Percentiles rank a stretch among this genome's conserved stretches.
Evolutionary conservation across 2,888 invertebrate species (phyloP).

Genomic region (Caenorhabditis sp.): DNA sequence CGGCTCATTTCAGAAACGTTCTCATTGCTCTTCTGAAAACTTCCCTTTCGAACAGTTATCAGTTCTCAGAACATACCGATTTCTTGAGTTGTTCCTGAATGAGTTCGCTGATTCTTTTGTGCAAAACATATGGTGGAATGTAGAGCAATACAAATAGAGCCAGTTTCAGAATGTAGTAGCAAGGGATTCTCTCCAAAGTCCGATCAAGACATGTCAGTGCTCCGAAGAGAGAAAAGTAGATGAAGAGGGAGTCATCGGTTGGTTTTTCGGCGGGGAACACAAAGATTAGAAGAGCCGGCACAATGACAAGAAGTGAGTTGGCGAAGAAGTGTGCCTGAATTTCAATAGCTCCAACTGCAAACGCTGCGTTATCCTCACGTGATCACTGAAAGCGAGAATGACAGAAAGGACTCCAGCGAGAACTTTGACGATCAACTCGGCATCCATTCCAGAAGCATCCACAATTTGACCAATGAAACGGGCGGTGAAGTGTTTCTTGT

Average conservation of each 20-base stretch:
- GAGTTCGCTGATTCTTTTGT: slow-evolving; percentile 27
- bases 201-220: slow-evolving; percentile 62
- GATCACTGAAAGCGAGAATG: slow-evolving; percentile 41
- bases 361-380: slow-evolving; percentile 23
- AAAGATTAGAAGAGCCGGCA: slow-evolving; percentile 62
- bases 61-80: slow-evolving; percentile 3
- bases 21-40: slow-evolving; percentile 34
- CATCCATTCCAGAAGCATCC: slow-evolving; percentile 44
- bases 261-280: slow-evolving; percentile 65
- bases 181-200: slow-evolving; percentile 59
- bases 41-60: not conserved
- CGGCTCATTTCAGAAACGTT: slow-evolving; percentile 31
- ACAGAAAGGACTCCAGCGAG: slow-evolving; percentile 14
- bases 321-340: slow-evolving; percentile 61
- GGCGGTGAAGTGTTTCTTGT: slow-evolving; percentile 64
- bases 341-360: not conserved
- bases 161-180: slow-evolving; percentile 67
- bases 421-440: slow-evolving; percentile 40
- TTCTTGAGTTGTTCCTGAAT: slow-evolving; percentile 36
- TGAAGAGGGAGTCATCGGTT: slow-evolving; percentile 58
- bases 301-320: slow-evolving; percentile 61
- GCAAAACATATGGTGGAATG: slow-evolving; percentile 62
- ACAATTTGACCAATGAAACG: slow-evolving; percentile 30
- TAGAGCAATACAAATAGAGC: slow-evolving; percentile 64
- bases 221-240: slow-evolving; percentile 66